Percentiles rank a stretch among this genome's conserved stretches.
Evolutionary conservation across 92 coral and sea anemone species (phyloP).

Genomic region (Actinernus sp.): DNA sequence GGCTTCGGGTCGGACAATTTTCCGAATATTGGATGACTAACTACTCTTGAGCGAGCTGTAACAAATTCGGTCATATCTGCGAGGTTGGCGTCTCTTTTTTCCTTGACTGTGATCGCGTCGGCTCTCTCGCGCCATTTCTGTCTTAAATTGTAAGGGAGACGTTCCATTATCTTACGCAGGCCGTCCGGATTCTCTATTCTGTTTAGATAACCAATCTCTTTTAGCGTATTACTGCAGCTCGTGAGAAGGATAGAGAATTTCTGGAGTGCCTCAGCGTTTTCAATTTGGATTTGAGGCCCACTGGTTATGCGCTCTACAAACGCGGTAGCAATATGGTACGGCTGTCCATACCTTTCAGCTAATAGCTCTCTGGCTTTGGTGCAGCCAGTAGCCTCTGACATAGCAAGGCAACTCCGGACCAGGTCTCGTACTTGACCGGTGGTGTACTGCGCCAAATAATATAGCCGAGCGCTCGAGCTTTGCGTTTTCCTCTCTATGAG

Average conservation of each 20-base stretch:
- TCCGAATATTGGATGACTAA: slow-evolving; percentile 48
- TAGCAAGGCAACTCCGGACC: slow-evolving; percentile 46
- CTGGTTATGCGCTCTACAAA: slow-evolving; percentile 6
- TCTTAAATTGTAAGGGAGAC: slow-evolving; percentile 14
- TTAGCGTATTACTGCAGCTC: slow-evolving; percentile 37
- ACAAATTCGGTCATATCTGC: slow-evolving; percentile 30
- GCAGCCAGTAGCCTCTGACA: slow-evolving; percentile 16
- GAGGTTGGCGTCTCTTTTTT: slow-evolving; percentile 17
- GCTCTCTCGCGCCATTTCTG: slow-evolving; percentile 31
- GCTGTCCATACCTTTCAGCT: slow-evolving; percentile 33
- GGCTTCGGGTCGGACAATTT: not conserved
- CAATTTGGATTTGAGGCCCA: slow-evolving; percentile 13
- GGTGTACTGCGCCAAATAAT: slow-evolving; percentile 40
- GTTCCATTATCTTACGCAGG: slow-evolving; percentile 13
- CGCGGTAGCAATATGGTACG: slow-evolving; percentile 33
- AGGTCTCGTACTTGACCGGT: slow-evolving; percentile 33
- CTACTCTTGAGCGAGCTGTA: slow-evolving; percentile 14
- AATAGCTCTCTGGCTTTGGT: slow-evolving; percentile 17
- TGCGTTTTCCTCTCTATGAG: slow-evolving; percentile 19
- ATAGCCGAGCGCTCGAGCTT: slow-evolving; percentile 20
- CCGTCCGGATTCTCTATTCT: slow-evolving; percentile 32
- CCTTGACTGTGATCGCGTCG: slow-evolving; percentile 6
- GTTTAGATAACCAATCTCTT: slow-evolving; percentile 36
- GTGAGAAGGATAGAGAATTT: slow-evolving; percentile 22
- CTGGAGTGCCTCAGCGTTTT: slow-evolving; percentile 19